Conservation (phyloP, 2,113 vertebrate species). For the Eptesicus fuscus region DNA sequence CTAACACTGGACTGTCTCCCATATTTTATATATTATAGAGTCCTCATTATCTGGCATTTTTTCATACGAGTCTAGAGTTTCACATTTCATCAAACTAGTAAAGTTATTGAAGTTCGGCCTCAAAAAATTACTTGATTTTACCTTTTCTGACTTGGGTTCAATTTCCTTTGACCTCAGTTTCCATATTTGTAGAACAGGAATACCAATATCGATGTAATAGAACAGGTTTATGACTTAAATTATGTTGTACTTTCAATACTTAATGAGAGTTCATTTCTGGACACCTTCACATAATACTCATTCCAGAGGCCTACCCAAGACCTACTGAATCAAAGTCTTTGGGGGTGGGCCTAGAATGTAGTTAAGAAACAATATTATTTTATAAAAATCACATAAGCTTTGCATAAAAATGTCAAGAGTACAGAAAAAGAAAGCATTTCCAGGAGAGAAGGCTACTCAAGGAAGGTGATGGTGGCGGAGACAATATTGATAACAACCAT, state of each 20-base stretch:
- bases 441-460: neutral
- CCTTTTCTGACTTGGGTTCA: slow-evolving; percentile 33
- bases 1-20: neutral
- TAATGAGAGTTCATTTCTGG: slow-evolving; percentile 12
- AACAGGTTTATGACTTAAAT: neutral
- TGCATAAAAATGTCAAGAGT: neutral
- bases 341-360: neutral
- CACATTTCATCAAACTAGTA: slow-evolving; percentile 30
- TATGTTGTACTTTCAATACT: neutral
- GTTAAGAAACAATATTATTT: slow-evolving; percentile 2
- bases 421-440: neutral
- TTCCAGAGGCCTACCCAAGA: neutral
- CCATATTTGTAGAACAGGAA: neutral
- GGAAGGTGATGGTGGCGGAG: neutral
- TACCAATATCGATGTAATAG: neutral
- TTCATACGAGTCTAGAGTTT: slow-evolving; percentile 32
- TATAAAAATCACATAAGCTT: neutral
- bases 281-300: neutral
- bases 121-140: slow-evolving; percentile 39
- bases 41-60: slow-evolving; percentile 14
- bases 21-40: slow-evolving; percentile 33
- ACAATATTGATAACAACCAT: neutral
- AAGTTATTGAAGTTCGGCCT: slow-evolving; percentile 37
- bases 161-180: slow-evolving; percentile 44
- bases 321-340: neutral